These are phyloP conservation scores for Chlamydotis undulata DNA, from an alignment of 2,113 vertebrate species.

Conservation along the genomic window DNA sequence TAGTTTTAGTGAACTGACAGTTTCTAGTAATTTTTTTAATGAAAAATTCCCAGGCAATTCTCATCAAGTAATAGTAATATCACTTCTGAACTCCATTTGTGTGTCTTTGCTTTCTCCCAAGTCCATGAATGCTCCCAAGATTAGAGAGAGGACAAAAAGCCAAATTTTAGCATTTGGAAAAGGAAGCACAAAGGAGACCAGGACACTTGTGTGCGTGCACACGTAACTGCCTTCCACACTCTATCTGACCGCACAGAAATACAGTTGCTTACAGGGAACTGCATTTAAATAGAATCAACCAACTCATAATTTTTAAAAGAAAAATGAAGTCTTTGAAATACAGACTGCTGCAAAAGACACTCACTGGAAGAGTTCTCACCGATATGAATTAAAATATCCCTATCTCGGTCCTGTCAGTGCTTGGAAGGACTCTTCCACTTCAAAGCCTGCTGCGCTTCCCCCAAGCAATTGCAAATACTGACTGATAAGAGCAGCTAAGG, in stretches of 20 bases:
- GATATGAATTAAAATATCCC: not conserved
- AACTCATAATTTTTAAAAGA: not conserved
- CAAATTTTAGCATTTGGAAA: not conserved
- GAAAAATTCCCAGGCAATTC: not conserved
- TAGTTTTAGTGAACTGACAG: not conserved
- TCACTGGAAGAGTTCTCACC: not conserved
- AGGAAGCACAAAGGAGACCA: not conserved
- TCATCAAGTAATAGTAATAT: not conserved
- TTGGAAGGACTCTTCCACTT: not conserved
- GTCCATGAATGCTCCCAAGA: not conserved
- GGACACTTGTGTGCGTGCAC: rapidly evolving
- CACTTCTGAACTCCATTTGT: not conserved
- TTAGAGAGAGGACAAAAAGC: not conserved
- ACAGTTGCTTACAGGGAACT: not conserved
- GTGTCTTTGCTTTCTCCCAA: not conserved
- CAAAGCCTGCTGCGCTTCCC: not conserved
- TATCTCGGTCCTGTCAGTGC: not conserved
- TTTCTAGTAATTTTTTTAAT: not conserved
- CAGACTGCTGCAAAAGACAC: not conserved
- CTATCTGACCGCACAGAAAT: not conserved
- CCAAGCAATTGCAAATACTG: not conserved
- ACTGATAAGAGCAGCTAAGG: not conserved
- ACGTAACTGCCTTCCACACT: rapidly evolving
- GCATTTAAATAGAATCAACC: not conserved
- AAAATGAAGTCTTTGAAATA: not conserved